Base-by-base conservation (phyloP, 1,140 invertebrate genomes). In the Brachystomella parvula region DNA sequence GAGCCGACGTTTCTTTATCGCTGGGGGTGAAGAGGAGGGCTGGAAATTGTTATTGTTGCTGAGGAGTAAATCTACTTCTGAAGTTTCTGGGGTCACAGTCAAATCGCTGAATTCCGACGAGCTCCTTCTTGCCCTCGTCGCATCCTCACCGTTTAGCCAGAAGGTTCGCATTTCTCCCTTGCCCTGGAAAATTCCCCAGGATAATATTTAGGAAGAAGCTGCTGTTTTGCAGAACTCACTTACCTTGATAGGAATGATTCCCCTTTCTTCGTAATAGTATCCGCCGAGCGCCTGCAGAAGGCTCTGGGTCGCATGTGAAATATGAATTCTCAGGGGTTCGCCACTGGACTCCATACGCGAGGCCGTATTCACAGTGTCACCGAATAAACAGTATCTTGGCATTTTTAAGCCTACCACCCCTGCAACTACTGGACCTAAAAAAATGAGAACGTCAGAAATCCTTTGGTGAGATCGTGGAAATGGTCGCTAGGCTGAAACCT, bases 161-260 rank as follows among this genome's bases (percentile, higher is more conserved):
- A 85, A 92, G 0, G 89, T 90, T 76, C 87, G 83, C 87, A 91
- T 89, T 74, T 88, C 84, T 32, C 92, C 92, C 80, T 94, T 94
- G 15, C 92, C 91, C 84, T 90, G 65, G 30, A 72, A 53, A 65
- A 61, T 39, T 56, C 61, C 19, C 19, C 35, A 63, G 33, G 56
- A 17, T 31, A 30, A 65, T 49, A 31, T 64, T 39, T 31, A 30
- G 9, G 30, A 58, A 33, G 15, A 26, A 33, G 12, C 19, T 1
- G 35, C 1, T 30, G 21, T 17, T 57, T 33, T 33, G 31, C 3
- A 57, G 30, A 24, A 47, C 30, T 33, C 29, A 68, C 65, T 73
- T 80, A 92, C 91, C 84, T 89, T 89, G 61, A 89, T 87, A 68
- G 82, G 81, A 19, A 86, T 81, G 1, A 86, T 72, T 28, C 87